Evolutionary conservation across 2,797 vertebrate genomes (phyloP), one percentile per base, ranked within the genome.

Genomic region (Pipistrellus nathusii): DNA sequence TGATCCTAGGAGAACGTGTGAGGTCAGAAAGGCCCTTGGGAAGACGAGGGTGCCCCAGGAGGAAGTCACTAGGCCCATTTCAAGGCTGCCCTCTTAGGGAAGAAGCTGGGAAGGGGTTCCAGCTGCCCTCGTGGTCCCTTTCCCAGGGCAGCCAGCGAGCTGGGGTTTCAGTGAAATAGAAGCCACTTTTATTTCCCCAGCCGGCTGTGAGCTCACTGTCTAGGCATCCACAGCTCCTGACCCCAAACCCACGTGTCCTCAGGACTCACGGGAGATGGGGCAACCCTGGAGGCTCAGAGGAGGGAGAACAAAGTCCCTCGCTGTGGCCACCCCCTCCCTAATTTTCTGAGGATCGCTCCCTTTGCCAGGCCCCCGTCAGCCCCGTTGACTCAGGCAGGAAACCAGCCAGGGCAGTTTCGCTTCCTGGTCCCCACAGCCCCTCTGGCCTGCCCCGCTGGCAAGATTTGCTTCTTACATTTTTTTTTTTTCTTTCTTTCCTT

Each of bases 171-270:
- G 73, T 90, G 75, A 94, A 85, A 73, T 78, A 66, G 83, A 90
- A 89, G 88, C 66, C 71, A 62, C 48, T 8, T 84, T 94, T 14
- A 62, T 85, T 66, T 57, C 48, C 73, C 59, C 57, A 2, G 55
- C 30, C 48, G 2, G 0, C 77, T 0, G 23, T 97, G 97, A 97
- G 95, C 95, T 97, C 94, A 96, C 72, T 71, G 96, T 97, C 96
- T 96, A 55, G 93, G 95, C 93, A 96, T 96, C 13, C 41, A 35
- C 17, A 73, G 76, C 80, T 92, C 21, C 95, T 90, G 81, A 88
- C 69, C 93, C 92, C 72, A 85, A 96, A 78, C 59, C 90, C 80
- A 78, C 46, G 13, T 77, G 69, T 88, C 57, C 72, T 77, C 6
- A 3, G 7, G 14, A 89, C 32, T 32, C n/a, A 18, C 10, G 66